Base-by-base conservation (phyloP, 2,888 invertebrate species). In the Thumatha senex region DNA sequence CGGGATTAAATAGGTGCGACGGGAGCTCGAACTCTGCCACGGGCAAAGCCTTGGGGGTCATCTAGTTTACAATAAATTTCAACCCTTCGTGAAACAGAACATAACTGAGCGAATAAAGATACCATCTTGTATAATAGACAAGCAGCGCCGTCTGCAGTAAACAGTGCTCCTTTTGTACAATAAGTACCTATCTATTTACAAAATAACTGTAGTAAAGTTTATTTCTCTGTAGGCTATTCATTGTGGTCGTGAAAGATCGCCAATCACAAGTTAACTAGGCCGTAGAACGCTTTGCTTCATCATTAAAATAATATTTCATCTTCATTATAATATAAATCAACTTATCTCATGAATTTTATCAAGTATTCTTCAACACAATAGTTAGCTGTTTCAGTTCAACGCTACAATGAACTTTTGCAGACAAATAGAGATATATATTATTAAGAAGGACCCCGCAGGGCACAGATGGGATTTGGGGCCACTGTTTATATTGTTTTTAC, bases 201-300 rank as follows among this genome's bases (percentile, higher is more conserved):
- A 73, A n/a, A 76, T 72, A 75, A 72, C 68, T 76, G 64, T 46
- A 58, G 62, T 48, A 43, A 72, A 72, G 72, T 74, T 76, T 72
- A 66, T 69, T 70, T 65, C 63, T 47, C 56, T 56, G 48, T 57
- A 50, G 68, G 72, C 59, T 71, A 70, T 73, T 70, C 71, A 73
- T 72, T 72, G 66, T 64, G 64, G 60, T 68, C 63, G 52, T 63
- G 57, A 58, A 48, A 61, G 61, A 73, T 69, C 54, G 63, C 54
- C 48, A 61, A 69, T 69, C 64, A 61, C 58, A 62, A 66, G 52
- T 52, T 63, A 52, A 60, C 47, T 67, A 45, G n/a, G 50, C 48
- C 58, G 40, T 52, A 36, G 40, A 43, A 15, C 40, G 51, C 36
- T 44, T 39, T 48, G 38, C 49, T 56, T 48, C 13, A 48, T 46